Evolutionary conservation across 2,888 invertebrate species (phyloP).

Genomic region (Volucella zonaria): DNA sequence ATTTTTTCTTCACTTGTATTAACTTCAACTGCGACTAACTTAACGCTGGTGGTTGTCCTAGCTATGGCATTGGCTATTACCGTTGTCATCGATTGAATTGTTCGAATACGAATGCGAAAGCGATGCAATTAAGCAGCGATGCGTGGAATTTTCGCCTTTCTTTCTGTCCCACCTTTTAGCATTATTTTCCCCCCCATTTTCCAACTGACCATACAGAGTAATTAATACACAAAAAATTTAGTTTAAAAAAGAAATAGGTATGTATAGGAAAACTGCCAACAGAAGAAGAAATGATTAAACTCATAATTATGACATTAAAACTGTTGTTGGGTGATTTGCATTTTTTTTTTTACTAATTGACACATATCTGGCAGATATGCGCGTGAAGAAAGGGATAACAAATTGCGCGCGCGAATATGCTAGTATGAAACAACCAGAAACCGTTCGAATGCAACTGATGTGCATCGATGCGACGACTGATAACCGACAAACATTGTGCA

Average conservation of each 20-base stretch:
- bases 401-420: constrained; percentile 9
- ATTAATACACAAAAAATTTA: constrained; percentile 18
- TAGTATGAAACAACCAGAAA: constrained; percentile 40
- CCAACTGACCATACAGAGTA: constrained; percentile 35
- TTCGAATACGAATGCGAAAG: constrained; percentile 14
- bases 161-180: not conserved
- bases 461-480: constrained; percentile 70
- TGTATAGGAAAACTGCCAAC: not conserved
- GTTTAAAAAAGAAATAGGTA: not conserved
- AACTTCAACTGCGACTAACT: constrained; percentile 26
- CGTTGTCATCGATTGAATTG: constrained; percentile 68
- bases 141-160: constrained; percentile 25
- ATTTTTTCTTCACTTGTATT: constrained; percentile 27
- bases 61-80: too few species aligned
- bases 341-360: constrained; percentile 66
- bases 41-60: constrained; percentile 14
- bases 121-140: constrained; percentile 61
- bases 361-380: constrained; percentile 40
- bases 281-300: constrained; percentile 4
- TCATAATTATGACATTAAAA: constrained; percentile 66
- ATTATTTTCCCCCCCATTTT: not conserved
- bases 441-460: constrained; percentile 73
- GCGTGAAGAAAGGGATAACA: constrained; percentile 21
- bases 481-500: constrained; percentile 43
- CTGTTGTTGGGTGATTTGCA: constrained; percentile 69